A percentile compares a stretch with the other conserved stretches of the same genome.
These are phyloP conservation scores for Tholera decimalis DNA, from an alignment of 2,888 invertebrate species.

Conservation along the genomic window DNA sequence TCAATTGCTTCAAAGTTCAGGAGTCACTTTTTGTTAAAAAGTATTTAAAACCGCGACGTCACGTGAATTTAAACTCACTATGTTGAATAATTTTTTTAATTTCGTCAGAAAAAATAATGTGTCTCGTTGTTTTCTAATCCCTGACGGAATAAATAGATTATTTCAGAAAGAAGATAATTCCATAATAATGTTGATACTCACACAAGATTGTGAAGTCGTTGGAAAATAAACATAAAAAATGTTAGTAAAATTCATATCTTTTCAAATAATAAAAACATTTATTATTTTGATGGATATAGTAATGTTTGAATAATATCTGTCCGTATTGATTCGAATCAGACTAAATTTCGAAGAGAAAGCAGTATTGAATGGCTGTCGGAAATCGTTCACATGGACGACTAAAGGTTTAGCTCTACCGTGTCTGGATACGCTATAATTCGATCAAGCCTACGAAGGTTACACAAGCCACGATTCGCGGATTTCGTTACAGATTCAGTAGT, in stretches of 20 bases:
- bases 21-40: too few relatives aligned
- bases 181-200: too few relatives aligned
- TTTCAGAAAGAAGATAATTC: too few relatives aligned
- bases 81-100: too few relatives aligned
- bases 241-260: background rate
- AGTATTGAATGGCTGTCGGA: conserved; percentile 60
- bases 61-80: too few relatives aligned
- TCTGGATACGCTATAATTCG: conserved; percentile 56
- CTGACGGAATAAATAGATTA: too few relatives aligned
- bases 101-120: too few relatives aligned
- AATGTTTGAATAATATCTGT: conserved; percentile 44
- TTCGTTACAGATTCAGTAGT: conserved; percentile 61
- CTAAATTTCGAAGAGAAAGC: conserved; percentile 74
- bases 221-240: conserved; percentile 11
- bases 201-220: background rate
- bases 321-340: conserved; percentile 66
- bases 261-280: conserved; percentile 15
- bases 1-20: too few relatives aligned
- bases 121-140: too few relatives aligned
- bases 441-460: conserved; percentile 60
- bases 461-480: conserved; percentile 57
- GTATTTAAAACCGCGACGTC: too few relatives aligned
- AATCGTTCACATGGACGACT: conserved; percentile 54
- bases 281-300: conserved; percentile 38
- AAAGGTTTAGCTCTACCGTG: conserved; percentile 43